Evolutionary conservation across 2,888 invertebrate genomes (phyloP).

Genomic region (Conus canariensis): DNA sequence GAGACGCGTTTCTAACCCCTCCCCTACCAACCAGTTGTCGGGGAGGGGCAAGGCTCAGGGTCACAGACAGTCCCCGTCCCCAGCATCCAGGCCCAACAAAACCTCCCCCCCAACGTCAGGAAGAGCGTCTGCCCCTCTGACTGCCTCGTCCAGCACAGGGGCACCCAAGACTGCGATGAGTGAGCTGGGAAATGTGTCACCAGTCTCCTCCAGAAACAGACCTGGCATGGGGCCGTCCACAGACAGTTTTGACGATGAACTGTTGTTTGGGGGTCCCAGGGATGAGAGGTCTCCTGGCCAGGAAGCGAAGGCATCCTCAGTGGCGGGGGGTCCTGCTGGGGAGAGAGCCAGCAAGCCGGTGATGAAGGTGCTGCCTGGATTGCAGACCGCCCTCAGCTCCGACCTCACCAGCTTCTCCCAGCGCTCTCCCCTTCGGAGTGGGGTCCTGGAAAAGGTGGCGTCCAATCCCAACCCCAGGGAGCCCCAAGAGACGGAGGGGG

Average conservation of each 20-base stretch:
- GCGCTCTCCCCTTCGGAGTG: conserved; percentile 52
- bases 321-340: neutral
- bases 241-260: conserved; percentile 70
- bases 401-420: conserved; percentile 70
- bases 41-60: neutral
- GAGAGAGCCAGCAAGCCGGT: neutral
- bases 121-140: neutral
- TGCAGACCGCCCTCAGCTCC: conserved; percentile 47
- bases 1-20: neutral
- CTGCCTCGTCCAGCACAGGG: neutral
- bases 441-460: neutral
- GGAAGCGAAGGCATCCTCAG: neutral
- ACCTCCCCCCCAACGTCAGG: neutral
- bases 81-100: neutral
- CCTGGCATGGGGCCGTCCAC: neutral
- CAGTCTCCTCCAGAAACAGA: neutral
- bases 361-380: conserved; percentile 18
- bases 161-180: neutral
- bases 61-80: neutral
- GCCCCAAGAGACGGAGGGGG: neutral
- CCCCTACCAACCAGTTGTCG: neutral
- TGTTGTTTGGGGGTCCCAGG: conserved; percentile 57
- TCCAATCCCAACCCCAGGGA: neutral
- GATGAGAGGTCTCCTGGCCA: neutral
- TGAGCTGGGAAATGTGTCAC: neutral